phyloP scores from a whole-genome alignment of 1,140 invertebrate genomes.

The Scaptomyza pallida region DNA sequence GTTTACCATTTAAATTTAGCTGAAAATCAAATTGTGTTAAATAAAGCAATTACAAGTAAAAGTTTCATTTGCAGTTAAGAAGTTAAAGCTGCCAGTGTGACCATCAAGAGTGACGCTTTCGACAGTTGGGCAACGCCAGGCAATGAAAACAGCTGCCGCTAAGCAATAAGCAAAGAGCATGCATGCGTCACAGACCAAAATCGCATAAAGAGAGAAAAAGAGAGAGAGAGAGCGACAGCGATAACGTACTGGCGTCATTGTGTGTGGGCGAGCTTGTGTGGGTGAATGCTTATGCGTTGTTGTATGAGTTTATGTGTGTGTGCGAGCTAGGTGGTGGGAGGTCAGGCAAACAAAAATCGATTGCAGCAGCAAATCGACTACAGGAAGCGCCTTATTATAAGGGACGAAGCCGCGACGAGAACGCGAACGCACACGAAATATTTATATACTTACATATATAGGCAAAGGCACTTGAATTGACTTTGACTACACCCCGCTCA shows the following conservation, averaged over 20 bases:
- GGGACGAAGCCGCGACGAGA: slow-evolving; percentile 41
- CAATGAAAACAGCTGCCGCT: slow-evolving; percentile 24
- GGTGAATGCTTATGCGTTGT: slow-evolving; percentile 1
- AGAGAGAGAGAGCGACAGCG: not conserved
- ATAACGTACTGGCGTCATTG: slow-evolving; percentile 32
- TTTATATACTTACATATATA: not conserved
- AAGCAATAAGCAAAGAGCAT: slow-evolving; percentile 17
- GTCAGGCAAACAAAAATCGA: slow-evolving; percentile 67
- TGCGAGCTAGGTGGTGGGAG: slow-evolving; percentile 16
- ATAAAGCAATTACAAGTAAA: slow-evolving; percentile 57
- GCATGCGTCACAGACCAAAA: not conserved
- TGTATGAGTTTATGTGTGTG: slow-evolving; percentile 30
- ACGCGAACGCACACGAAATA: slow-evolving; percentile 33
- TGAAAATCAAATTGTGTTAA: slow-evolving; percentile 50
- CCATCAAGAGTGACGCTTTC: not conserved
- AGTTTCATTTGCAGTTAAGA: not conserved
- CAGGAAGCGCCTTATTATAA: slow-evolving; percentile 61
- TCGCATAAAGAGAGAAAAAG: not conserved
- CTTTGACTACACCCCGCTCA: slow-evolving; percentile 51
- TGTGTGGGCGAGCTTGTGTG: slow-evolving; percentile 18
- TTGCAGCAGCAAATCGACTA: slow-evolving; percentile 63
- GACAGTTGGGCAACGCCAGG: slow-evolving; percentile 9
- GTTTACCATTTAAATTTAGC: slow-evolving; percentile 54
- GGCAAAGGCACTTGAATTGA: slow-evolving; percentile 70
- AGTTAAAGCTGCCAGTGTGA: slow-evolving; percentile 2